These are phyloP conservation scores for Thomomys bottae DNA, from an alignment of 2,113 vertebrate species.

Conservation along the genomic window DNA sequence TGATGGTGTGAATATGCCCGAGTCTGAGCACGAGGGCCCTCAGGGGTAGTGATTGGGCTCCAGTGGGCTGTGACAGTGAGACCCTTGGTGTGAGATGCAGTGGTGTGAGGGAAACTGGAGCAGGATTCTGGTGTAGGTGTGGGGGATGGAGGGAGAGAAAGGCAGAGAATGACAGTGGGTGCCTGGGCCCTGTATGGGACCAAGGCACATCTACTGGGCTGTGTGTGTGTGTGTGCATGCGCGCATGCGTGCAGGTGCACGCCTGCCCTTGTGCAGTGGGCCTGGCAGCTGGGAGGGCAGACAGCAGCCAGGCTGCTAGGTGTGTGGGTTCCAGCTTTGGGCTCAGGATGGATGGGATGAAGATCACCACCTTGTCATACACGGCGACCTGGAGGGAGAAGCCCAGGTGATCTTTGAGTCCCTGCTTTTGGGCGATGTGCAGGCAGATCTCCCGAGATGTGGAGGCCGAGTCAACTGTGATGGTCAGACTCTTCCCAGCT, in stretches of 20 bases:
- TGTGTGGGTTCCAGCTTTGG: not conserved
- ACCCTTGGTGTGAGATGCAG: not conserved
- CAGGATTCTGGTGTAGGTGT: not conserved
- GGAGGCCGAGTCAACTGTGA: slow-evolving; percentile 93
- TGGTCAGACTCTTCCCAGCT: slow-evolving; percentile 88
- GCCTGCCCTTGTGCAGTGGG: too few species aligned
- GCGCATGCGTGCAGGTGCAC: not conserved
- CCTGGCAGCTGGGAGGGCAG: not conserved
- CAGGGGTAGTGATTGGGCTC: not conserved
- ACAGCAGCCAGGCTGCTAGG: not conserved
- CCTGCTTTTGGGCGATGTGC: slow-evolving; percentile 87
- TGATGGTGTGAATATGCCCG: not conserved
- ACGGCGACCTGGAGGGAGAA: slow-evolving; percentile 95
- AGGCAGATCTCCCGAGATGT: slow-evolving; percentile 93
- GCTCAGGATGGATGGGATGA: rapidly evolving
- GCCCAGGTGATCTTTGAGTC: slow-evolving; percentile 92
- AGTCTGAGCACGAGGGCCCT: not conserved
- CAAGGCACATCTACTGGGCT: not conserved
- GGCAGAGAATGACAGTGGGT: too few species aligned
- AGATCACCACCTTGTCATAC: slow-evolving; percentile 92
- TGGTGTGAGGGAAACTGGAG: not conserved
- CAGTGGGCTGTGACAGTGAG: not conserved
- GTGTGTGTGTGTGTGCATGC: rapidly evolving
- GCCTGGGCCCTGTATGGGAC: not conserved
- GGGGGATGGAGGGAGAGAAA: rapidly evolving